Conservation (phyloP, 2,888 invertebrate species). For the Eutolmus rufibarbis region DNA sequence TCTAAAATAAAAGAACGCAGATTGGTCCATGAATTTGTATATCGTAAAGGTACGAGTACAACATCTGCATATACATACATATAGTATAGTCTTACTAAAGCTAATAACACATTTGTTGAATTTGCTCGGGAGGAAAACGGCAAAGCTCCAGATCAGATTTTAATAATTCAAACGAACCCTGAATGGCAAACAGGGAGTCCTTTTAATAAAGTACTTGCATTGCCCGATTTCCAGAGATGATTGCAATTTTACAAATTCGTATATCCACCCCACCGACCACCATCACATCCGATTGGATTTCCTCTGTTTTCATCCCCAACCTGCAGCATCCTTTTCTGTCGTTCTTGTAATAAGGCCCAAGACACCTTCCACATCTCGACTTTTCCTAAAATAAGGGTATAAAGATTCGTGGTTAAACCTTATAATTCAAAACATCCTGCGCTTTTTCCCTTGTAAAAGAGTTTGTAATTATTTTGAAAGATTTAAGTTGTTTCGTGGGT, state of each 20-base stretch:
- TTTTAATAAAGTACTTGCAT: background rate
- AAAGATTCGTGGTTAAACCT: background rate
- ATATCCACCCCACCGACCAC: background rate
- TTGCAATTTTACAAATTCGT: background rate
- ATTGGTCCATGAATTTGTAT: too few relatives aligned
- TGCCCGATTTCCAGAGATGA: background rate
- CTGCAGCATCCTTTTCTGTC: background rate
- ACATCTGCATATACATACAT: too few relatives aligned
- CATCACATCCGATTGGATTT: background rate
- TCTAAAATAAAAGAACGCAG: background rate
- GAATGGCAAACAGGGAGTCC: background rate
- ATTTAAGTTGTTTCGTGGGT: background rate
- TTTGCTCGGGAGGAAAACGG: background rate
- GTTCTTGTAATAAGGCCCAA: background rate
- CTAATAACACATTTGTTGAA: background rate
- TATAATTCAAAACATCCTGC: background rate
- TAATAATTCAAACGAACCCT: background rate
- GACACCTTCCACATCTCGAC: background rate
- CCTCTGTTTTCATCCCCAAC: background rate
- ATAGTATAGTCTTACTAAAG: background rate
- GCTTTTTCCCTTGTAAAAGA: background rate
- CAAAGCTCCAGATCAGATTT: background rate
- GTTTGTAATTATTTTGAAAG: background rate
- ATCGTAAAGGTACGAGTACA: background rate
- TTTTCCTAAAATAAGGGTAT: background rate